Evolutionary conservation across 2,797 vertebrate species (phyloP).

Genomic region (Carcharodon carcharias): DNA sequence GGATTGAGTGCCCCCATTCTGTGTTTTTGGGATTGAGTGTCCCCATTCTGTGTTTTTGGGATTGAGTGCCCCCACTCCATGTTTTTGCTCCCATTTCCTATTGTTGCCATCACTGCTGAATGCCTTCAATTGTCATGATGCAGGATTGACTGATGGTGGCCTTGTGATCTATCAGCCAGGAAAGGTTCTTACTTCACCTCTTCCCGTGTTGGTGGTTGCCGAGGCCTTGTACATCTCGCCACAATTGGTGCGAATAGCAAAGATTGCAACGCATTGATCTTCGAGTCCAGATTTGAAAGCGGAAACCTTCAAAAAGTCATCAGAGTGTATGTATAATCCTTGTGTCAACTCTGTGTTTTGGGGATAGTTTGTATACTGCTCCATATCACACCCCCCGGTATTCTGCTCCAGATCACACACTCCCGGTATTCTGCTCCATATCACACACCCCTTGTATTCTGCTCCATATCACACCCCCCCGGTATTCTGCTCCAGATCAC

Average conservation of each 20-base stretch:
- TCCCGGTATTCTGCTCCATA: too few species aligned
- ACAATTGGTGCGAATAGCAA: slow-evolving; percentile 44
- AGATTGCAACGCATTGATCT: slow-evolving; percentile 63
- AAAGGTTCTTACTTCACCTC: slow-evolving; percentile 63
- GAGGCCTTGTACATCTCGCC: slow-evolving; percentile 49
- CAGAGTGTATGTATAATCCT: slow-evolving; percentile 69
- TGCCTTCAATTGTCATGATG: background rate
- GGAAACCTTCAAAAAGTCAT: slow-evolving; percentile 84
- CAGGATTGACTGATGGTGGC: too few species aligned
- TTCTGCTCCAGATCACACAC: too few species aligned
- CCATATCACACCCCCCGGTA: too few species aligned
- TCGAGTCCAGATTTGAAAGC: slow-evolving; percentile 90
- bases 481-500: too few species aligned
- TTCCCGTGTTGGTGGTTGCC: slow-evolving; percentile 67
- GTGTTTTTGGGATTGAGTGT: too few species aligned
- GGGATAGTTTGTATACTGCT: background rate
- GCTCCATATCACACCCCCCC: too few species aligned
- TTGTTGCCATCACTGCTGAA: background rate
- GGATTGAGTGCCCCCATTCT: too few species aligned
- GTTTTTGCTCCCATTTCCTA: background rate
- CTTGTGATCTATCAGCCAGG: slow-evolving; percentile 48
- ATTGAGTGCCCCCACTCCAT: background rate
- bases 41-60: too few species aligned
- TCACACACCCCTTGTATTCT: too few species aligned
- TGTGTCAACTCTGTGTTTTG: background rate